Percentiles rank a stretch among this genome's conserved stretches.
Evolutionary conservation across 2,113 vertebrate species (phyloP).

Genomic region (Lasiurus borealis): DNA sequence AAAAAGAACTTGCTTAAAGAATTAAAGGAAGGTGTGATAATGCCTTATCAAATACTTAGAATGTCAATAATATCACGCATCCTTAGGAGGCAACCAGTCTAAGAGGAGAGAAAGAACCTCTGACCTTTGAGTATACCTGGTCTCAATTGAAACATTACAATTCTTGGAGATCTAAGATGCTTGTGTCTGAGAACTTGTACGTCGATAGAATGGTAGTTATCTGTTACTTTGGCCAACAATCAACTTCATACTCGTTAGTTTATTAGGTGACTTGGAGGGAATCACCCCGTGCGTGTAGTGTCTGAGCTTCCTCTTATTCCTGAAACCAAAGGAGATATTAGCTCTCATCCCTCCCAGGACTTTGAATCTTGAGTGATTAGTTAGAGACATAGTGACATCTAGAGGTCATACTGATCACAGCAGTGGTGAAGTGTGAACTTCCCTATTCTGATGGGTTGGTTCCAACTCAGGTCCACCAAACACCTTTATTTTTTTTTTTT

Average conservation of each 20-base stretch:
- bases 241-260: neutral
- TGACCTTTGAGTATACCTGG: neutral
- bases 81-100: neutral
- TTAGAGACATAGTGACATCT: slow-evolving; percentile 22
- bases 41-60: neutral
- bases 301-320: neutral
- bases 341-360: neutral
- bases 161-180: neutral
- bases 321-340: neutral
- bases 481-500: neutral
- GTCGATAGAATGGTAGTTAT: neutral
- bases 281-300: neutral
- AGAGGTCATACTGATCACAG: neutral
- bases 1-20: neutral
- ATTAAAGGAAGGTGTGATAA: neutral
- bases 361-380: neutral
- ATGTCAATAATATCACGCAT: neutral
- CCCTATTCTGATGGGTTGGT: neutral
- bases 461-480: neutral
- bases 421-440: neutral
- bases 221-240: neutral
- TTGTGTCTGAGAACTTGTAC: neutral
- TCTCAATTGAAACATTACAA: neutral
- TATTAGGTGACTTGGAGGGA: neutral
- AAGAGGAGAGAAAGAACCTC: neutral